Conservation (phyloP, 2,888 invertebrate species). For the Microchrysa polita region DNA sequence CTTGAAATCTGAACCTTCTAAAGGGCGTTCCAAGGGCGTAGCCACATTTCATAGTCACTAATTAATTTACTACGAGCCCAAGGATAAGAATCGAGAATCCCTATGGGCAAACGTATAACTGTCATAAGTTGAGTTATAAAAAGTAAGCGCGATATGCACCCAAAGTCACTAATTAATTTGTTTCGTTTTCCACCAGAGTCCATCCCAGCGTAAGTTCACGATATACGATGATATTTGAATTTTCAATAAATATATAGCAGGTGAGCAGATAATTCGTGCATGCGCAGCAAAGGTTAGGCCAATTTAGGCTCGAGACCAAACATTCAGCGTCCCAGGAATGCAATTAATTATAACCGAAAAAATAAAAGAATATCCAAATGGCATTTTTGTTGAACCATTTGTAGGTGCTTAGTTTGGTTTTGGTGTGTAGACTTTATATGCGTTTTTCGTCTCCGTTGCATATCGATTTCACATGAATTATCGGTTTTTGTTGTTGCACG, state of each 20-base stretch:
- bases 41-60: conserved; percentile 36
- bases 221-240: not conserved
- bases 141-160: no score
- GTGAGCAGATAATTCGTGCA: conserved; percentile 3
- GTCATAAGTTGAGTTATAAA: not conserved
- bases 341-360: conserved; percentile 13
- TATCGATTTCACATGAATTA: not conserved
- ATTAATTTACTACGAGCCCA: conserved; percentile 25
- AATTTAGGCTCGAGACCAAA: not conserved
- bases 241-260: conserved; percentile 29
- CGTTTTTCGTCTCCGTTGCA: not conserved
- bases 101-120: no score
- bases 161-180: conserved; percentile 38
- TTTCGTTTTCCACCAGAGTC: conserved; percentile 30
- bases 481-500: no score
- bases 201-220: not conserved
- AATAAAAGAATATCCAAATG: not conserved
- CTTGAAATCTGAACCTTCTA: not conserved
- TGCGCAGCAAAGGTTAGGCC: not conserved
- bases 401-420: no score
- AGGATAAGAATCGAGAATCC: not conserved
- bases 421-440: no score
- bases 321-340: not conserved
- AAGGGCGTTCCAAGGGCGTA: conserved; percentile 44
- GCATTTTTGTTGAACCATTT: no score